Evolutionary conservation across 2,888 invertebrate species (phyloP).

Genomic region (Pasiphila rectangulata): DNA sequence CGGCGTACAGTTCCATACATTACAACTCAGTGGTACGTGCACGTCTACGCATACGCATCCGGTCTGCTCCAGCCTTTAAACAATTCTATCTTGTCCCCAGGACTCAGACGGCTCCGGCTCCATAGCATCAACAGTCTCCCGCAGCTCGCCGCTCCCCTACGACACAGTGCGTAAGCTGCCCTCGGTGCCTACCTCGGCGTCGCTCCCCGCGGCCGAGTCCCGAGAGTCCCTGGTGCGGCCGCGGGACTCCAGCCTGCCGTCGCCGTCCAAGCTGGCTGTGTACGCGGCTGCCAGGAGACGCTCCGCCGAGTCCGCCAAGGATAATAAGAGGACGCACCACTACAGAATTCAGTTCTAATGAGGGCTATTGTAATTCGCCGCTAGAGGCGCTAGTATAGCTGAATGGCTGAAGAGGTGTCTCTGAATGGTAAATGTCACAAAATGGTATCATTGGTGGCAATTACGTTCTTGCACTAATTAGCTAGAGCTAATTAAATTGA

Average conservation of each 20-base stretch:
- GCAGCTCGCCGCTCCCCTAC: constrained; percentile 70
- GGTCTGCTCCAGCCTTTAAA: no score
- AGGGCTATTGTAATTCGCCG: no score
- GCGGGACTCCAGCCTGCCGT: constrained; percentile 78
- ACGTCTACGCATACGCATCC: no score
- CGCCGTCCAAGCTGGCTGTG: constrained; percentile 83
- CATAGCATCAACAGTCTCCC: constrained; percentile 69
- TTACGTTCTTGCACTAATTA: no score
- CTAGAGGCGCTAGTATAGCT: no score
- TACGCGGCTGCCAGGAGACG: constrained; percentile 77
- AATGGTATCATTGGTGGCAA: no score
- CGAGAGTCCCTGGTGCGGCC: constrained; percentile 71
- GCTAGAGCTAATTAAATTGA: no score
- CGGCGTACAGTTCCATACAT: no score
- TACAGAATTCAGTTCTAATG: constrained; percentile 88
- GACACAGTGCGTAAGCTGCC: constrained; percentile 70
- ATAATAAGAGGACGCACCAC: constrained; percentile 82
- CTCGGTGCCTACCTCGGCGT: constrained; percentile 74
- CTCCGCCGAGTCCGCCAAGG: constrained; percentile 82
- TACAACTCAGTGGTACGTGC: no score
- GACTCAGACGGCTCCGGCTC: constrained; percentile 73
- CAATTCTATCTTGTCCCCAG: no score
- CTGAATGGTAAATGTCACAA: no score
- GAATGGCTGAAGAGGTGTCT: no score
- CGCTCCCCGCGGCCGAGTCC: constrained; percentile 75